Conservation (phyloP, 2,113 vertebrate species). For the Pseudolaguvia tuberculata region DNA sequence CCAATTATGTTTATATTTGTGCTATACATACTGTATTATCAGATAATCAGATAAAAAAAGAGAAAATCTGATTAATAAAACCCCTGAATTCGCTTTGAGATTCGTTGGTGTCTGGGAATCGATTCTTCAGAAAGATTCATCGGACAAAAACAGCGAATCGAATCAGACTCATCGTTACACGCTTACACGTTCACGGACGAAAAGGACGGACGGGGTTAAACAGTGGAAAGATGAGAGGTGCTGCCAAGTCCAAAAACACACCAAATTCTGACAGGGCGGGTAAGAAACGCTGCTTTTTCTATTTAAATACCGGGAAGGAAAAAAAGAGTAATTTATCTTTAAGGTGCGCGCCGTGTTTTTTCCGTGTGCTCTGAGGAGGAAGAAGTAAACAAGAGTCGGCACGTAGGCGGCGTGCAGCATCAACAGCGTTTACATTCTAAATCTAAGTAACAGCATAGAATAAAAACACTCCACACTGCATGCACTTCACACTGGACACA, state of each 20-base stretch:
- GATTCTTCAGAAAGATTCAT: conserved; percentile 1
- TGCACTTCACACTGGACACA: background rate
- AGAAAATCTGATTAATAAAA: too few species aligned
- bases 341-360: background rate
- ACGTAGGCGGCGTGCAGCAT: conserved; percentile 50
- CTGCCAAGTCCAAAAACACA: conserved; percentile 55
- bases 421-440: background rate
- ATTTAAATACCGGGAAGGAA: too few species aligned
- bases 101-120: background rate
- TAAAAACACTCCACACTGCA: background rate
- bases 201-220: conserved; percentile 32
- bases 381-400: conserved; percentile 57
- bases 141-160: conserved; percentile 25
- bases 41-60: background rate
- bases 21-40: background rate
- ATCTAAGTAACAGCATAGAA: background rate
- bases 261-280: conserved; percentile 58
- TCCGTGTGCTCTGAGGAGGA: conserved; percentile 20
- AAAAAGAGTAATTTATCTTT: background rate
- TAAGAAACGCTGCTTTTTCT: conserved; percentile 52
- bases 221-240: conserved; percentile 67
- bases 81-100: background rate
- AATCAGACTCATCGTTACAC: conserved; percentile 2
- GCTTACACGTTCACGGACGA: conserved; percentile 2
- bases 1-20: background rate